Evolutionary conservation across 2,797 vertebrate genomes (phyloP), one percentile per base, ranked within the genome.

Genomic region (Myripristis jacobus): DNA sequence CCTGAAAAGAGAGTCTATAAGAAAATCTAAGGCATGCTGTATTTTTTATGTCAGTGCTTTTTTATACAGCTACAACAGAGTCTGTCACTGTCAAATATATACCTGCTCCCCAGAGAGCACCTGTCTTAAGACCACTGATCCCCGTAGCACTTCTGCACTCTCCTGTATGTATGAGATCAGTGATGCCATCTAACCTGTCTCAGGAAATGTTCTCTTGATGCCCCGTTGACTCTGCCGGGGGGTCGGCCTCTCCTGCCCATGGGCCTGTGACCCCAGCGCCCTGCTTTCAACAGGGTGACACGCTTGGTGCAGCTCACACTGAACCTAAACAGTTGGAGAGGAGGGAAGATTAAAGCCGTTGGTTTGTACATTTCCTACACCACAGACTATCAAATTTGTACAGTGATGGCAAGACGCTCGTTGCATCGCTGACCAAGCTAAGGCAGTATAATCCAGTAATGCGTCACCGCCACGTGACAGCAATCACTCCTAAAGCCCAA

Each of bases 251-350:
- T 94, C 60, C 94, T 92, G 63, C 95, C 94, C 75, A 94, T 84
- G 7, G 94, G 92, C 70, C 95, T 95, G 89, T 94, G 94, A 82
- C 89, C 94, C 96, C 96, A 96, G 74, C 93, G 94, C 51, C 86
- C 91, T 25, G 92, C 88, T 65, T 93, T 77, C 72, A 93, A 89
- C 67, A 95, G 88, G 78, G 89, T 93, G 90, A 95, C 92, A 38
- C 95, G 95, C 88, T 96, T 97, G 84, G 92, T 94, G 92, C 95
- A 95, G 89, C 95, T 97, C 84, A 96, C 93, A 46, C 94, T 98
- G 92, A 95, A 97, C 93, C 96, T 98, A 60, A 70, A 54, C 52
- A 47, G 1, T 24, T 0, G 71, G 11, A 64, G 10, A 10, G 46
- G 50, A 7, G 46, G 21, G 22, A 51, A 25, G 24, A 44, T 25